These are phyloP conservation scores for Tromatobia lineatoria DNA, from an alignment of 2,888 invertebrate genomes.

Conservation along the genomic window DNA sequence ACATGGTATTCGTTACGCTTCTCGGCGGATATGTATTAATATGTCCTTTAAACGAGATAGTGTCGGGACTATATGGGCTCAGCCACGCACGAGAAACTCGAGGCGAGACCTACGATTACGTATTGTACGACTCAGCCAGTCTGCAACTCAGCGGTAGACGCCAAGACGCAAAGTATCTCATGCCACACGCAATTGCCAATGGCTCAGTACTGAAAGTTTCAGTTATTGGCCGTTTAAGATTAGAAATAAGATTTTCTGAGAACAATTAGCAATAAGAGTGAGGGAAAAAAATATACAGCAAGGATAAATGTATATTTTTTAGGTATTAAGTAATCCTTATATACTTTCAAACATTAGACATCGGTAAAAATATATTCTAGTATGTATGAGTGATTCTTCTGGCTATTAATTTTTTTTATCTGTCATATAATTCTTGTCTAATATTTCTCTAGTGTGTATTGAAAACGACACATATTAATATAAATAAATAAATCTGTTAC, in stretches of 20 bases:
- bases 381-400: too few species aligned
- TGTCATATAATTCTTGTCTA: too few species aligned
- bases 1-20: neutral
- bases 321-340: too few species aligned
- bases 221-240: constrained; percentile 10
- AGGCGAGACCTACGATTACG: constrained; percentile 33
- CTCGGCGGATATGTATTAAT: neutral
- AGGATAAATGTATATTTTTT: neutral
- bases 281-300: neutral
- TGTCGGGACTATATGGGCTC: neutral
- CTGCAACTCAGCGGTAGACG: constrained; percentile 1
- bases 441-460: too few species aligned
- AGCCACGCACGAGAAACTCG: constrained; percentile 13
- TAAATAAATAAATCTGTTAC: too few species aligned
- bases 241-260: neutral
- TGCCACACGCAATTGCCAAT: constrained; percentile 27
- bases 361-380: too few species aligned
- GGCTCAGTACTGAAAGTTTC: neutral
- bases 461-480: too few species aligned
- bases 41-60: constrained; percentile 5
- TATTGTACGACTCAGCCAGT: neutral
- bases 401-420: too few species aligned
- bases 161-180: constrained; percentile 23
- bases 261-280: neutral
- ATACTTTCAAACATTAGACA: too few species aligned